Evolutionary conservation across 2,888 invertebrate genomes (phyloP).

Genomic region (Caenorhabditis afra): DNA sequence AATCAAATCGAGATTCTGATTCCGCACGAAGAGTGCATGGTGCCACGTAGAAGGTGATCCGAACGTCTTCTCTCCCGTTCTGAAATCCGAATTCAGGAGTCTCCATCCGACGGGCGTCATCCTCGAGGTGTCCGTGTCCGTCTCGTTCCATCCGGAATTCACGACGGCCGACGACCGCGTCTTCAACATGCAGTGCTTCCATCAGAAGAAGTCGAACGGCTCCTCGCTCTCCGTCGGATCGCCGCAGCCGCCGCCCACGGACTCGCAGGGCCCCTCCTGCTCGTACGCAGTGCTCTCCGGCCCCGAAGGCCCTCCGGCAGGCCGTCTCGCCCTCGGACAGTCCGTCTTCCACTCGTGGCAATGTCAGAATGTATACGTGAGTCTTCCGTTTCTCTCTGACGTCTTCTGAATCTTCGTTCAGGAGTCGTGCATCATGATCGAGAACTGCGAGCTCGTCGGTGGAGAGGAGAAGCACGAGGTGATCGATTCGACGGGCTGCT

Average conservation of each 20-base stretch:
- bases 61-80: too few species aligned
- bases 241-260: constrained; percentile 46
- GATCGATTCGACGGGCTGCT: constrained; percentile 71
- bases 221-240: constrained; percentile 39
- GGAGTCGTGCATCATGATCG: constrained; percentile 59
- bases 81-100: constrained; percentile 60
- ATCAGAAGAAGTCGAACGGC: constrained; percentile 59
- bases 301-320: constrained; percentile 50
- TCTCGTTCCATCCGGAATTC: constrained; percentile 76
- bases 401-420: not conserved
- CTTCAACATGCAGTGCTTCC: constrained; percentile 72
- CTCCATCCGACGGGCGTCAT: constrained; percentile 71
- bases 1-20: constrained; percentile 77
- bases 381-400: constrained; percentile 4
- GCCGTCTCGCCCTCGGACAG: constrained; percentile 61
- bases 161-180: constrained; percentile 73
- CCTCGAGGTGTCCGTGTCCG: constrained; percentile 69
- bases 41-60: constrained; percentile 65
- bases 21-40: constrained; percentile 75
- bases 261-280: constrained; percentile 55
- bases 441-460: constrained; percentile 67
- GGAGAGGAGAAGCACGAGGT: constrained; percentile 67
- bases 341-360: constrained; percentile 73
- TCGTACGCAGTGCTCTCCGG: constrained; percentile 52
- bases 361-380: constrained; percentile 64